phyloP scores from a whole-genome alignment of 1,140 invertebrate species.

The Ganaspis sp. region DNA sequence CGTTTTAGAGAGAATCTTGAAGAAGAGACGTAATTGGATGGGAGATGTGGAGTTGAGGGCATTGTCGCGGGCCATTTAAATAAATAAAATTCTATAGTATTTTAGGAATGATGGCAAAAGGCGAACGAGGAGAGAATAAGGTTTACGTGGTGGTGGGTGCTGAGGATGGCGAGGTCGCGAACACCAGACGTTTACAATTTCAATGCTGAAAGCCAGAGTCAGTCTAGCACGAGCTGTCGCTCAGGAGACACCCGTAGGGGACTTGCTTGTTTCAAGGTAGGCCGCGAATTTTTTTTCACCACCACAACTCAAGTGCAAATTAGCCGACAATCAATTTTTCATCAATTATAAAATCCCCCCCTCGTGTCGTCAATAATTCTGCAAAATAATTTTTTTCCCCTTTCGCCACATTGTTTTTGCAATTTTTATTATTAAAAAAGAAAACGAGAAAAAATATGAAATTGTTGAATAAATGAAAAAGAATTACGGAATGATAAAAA shows the following conservation, averaged over 20 bases:
- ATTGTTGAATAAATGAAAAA: too few species aligned
- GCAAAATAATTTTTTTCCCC: too few species aligned
- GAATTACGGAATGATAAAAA: too few species aligned
- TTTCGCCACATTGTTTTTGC: too few species aligned
- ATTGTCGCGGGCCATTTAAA: constrained; percentile 17
- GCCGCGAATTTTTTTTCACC: constrained; percentile 35
- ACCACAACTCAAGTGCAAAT: not conserved
- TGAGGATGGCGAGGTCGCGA: constrained; percentile 52
- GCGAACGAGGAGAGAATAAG: constrained; percentile 38
- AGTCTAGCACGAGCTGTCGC: constrained; percentile 74
- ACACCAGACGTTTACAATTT: constrained; percentile 58
- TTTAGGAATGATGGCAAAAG: constrained; percentile 7
- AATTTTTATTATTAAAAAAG: too few species aligned
- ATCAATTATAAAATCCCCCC: too few species aligned
- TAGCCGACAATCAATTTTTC: not conserved
- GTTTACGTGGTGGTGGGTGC: constrained; percentile 43
- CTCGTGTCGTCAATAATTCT: too few species aligned
- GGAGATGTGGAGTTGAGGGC: not conserved
- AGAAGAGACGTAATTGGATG: not conserved
- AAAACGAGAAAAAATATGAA: too few species aligned
- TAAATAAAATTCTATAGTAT: constrained; percentile 24
- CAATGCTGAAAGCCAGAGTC: constrained; percentile 48
- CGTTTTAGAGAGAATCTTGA: not conserved
- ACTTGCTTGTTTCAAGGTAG: constrained; percentile 71
- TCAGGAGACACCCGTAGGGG: constrained; percentile 70